A percentile compares a stretch with the other conserved stretches of the same genome.
Conservation (phyloP, 2,113 vertebrate genomes). For the Cynocephalus volans region DNA sequence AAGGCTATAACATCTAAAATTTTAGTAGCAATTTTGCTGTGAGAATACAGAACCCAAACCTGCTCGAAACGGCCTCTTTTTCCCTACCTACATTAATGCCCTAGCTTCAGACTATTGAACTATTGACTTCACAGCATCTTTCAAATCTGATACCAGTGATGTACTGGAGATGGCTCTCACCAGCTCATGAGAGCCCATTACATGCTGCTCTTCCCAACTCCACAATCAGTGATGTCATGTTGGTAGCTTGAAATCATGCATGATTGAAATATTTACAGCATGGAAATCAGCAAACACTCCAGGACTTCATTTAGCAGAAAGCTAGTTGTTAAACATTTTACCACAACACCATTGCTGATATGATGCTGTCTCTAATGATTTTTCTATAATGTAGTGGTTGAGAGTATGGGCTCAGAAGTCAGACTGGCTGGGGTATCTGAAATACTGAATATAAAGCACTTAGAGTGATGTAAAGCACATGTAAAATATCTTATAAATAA, state of each 20-base stretch:
- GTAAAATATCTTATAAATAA: neutral
- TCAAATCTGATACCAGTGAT: neutral
- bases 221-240: neutral
- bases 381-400: neutral
- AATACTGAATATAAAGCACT: neutral
- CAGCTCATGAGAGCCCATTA: neutral
- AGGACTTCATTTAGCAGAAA: neutral
- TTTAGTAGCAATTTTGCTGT: neutral
- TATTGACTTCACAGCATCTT: neutral
- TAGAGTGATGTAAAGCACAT: neutral
- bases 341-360: neutral
- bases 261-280: neutral
- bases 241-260: neutral
- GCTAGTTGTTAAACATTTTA: neutral
- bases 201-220: neutral
- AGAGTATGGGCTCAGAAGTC: neutral
- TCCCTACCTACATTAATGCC: neutral
- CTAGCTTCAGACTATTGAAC: neutral
- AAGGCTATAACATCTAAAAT: neutral
- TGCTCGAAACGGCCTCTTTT: neutral
- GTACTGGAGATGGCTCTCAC: neutral
- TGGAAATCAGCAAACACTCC: neutral
- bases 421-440: neutral
- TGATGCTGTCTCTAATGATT: neutral
- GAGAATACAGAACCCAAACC: neutral